Percentiles rank a stretch among this genome's conserved stretches.
These are phyloP conservation scores for Rhyacophila evoluta DNA, from an alignment of 2,888 invertebrate species.

Conservation along the genomic window DNA sequence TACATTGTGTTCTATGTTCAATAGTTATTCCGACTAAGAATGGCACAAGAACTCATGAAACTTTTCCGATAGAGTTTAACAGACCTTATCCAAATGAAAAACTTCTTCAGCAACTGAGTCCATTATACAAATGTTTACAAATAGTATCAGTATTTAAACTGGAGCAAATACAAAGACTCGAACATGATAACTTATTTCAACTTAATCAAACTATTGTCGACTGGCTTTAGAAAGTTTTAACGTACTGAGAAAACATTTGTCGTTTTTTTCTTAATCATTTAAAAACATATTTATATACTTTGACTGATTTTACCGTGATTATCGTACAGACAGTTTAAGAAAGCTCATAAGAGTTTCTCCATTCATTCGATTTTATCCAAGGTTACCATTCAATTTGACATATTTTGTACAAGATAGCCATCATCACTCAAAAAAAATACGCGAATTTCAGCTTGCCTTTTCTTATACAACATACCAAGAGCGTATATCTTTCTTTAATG, in stretches of 20 bases:
- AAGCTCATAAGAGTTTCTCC: too few relatives aligned
- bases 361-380: too few relatives aligned
- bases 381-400: too few relatives aligned
- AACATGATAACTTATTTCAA: slow-evolving; percentile 2
- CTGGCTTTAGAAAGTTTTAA: neutral
- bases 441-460: too few relatives aligned
- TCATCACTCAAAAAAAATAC: too few relatives aligned
- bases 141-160: slow-evolving; percentile 22
- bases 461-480: too few relatives aligned
- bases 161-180: neutral
- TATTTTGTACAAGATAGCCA: too few relatives aligned
- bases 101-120: slow-evolving; percentile 1
- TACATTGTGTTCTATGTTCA: neutral
- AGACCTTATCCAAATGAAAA: slow-evolving; percentile 24
- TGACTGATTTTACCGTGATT: too few relatives aligned
- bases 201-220: neutral
- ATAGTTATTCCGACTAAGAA: slow-evolving; percentile 9
- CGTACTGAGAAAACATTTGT: neutral
- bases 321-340: too few relatives aligned
- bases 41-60: neutral
- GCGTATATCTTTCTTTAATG: too few relatives aligned
- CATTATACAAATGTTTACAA: slow-evolving; percentile 24
- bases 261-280: too few relatives aligned
- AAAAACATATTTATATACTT: too few relatives aligned
- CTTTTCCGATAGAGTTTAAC: slow-evolving; percentile 24